Evolutionary conservation across 2,797 vertebrate genomes (phyloP), one percentile per base, ranked within the genome.

Genomic region (Neoniphon sammara): DNA sequence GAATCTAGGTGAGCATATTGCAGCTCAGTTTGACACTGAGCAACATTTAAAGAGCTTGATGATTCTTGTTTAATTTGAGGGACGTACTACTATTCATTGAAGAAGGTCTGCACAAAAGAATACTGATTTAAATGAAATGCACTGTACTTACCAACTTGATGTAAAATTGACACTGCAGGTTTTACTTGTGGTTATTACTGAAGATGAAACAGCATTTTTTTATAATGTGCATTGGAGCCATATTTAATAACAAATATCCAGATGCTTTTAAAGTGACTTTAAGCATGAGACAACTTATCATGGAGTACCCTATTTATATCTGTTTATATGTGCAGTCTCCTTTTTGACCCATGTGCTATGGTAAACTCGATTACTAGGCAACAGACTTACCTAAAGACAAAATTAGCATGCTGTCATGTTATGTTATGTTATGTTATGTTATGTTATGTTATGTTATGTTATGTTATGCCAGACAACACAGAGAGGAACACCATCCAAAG

Each of bases 401-500:
- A 27, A 27, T 2, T 27, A 27, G 36, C 36, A 34, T 67, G 57
- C 75, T 54, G 57, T 73, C 75, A 62, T 55, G 61, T 77, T 46
- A 31, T 68, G 65, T 70, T 64, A 53, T 47, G 65, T 70, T 64
- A 53, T 47, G 17, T 15, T 12, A 21, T 39, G 42, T n/a, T n/a
- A 58, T 11, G 56, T 8, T 8, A 36, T 15, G 31, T 55, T 54
- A 46, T 69, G 39, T 47, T 21, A 17, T 59, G 63, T 66, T 57
- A 20, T 5, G 17, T 55, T 11, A 61, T 65, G 70, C 34, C 78
- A 72, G 75, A 42, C 53, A 75, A 75, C 77, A 78, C 47, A 69
- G 55, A 82, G 70, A 73, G 42, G 55, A 80, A 72, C 39, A 20
- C 36, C 68, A 86, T 87, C 89, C 61, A 88, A 46, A 27, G 54